phyloP scores from a whole-genome alignment of 2,888 invertebrate genomes.

The Aspidiotus destructor region DNA sequence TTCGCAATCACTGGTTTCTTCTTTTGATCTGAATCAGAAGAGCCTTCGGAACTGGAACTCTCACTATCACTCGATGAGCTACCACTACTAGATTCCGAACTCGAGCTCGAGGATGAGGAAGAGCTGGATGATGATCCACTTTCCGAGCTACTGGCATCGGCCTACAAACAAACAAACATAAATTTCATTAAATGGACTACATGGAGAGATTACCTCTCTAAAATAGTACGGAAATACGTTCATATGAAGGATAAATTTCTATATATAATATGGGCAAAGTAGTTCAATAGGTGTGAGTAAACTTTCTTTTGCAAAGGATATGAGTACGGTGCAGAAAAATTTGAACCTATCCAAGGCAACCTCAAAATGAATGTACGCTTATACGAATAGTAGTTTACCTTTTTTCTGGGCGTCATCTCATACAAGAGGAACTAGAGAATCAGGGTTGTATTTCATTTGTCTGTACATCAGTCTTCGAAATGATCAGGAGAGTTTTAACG shows the following conservation, averaged over 20 bases:
- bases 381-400: not conserved
- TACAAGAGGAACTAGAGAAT: too few species aligned
- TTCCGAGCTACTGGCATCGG: slow-evolving; percentile 38
- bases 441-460: too few species aligned
- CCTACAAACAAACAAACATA: not conserved
- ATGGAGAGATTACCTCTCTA: too few species aligned
- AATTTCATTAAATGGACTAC: too few species aligned
- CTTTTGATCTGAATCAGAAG: slow-evolving; percentile 34
- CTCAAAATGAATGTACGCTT: too few species aligned
- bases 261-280: too few species aligned
- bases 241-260: too few species aligned
- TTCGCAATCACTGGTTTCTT: slow-evolving; percentile 31
- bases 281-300: not conserved
- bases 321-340: not conserved
- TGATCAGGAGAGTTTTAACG: too few species aligned
- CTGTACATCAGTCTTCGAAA: too few species aligned
- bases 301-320: not conserved
- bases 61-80: slow-evolving; percentile 38
- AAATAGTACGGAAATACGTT: not conserved
- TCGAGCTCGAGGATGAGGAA: slow-evolving; percentile 40
- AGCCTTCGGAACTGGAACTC: slow-evolving; percentile 38
- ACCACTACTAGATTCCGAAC: slow-evolving; percentile 39
- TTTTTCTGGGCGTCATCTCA: not conserved
- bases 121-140: slow-evolving; percentile 39
- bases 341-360: too few species aligned